A percentile compares a stretch with the other conserved stretches of the same genome.
phyloP scores from a whole-genome alignment of 2,888 invertebrate species.

The Erynnis tages region DNA sequence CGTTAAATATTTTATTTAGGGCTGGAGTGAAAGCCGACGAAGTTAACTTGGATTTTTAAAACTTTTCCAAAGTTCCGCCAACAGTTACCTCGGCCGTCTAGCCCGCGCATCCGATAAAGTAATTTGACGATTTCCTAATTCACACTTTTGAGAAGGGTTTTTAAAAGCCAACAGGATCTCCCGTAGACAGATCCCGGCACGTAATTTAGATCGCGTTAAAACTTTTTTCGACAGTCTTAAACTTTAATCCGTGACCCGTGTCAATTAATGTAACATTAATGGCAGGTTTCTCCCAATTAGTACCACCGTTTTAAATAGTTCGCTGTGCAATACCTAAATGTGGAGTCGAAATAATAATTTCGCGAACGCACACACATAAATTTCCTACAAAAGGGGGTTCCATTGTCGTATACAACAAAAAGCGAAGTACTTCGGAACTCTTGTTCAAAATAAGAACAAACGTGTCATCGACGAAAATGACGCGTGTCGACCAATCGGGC shows the following conservation, averaged over 20 bases:
- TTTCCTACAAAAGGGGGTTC: constrained; percentile 49
- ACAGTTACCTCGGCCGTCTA: constrained; percentile 56
- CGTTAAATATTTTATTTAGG: constrained; percentile 72
- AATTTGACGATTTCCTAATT: constrained; percentile 76
- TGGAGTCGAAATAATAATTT: constrained; percentile 25
- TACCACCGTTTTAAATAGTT: background rate
- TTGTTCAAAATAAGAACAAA: constrained; percentile 80
- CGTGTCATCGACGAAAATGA: constrained; percentile 80
- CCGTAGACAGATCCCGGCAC: constrained; percentile 27
- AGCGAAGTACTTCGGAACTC: constrained; percentile 67
- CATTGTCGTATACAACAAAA: constrained; percentile 68
- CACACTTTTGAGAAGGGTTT: constrained; percentile 75
- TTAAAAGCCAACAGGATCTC: constrained; percentile 64
- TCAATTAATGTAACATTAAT: constrained; percentile 29
- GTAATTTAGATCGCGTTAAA: constrained; percentile 64
- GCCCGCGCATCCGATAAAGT: constrained; percentile 73
- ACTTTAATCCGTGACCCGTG: constrained; percentile 39
- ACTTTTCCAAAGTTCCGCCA: constrained; percentile 67
- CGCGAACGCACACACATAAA: constrained; percentile 29
- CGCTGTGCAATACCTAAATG: constrained; percentile 2
- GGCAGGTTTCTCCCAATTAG: background rate
- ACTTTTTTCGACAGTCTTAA: constrained; percentile 51
- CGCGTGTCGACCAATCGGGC: constrained; percentile 80
- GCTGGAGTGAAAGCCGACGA: constrained; percentile 48
- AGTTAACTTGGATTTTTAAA: constrained; percentile 80